These are phyloP conservation scores for Palythoa caribaeorum DNA, from an alignment of 92 coral and sea anemone species.

Conservation along the genomic window DNA sequence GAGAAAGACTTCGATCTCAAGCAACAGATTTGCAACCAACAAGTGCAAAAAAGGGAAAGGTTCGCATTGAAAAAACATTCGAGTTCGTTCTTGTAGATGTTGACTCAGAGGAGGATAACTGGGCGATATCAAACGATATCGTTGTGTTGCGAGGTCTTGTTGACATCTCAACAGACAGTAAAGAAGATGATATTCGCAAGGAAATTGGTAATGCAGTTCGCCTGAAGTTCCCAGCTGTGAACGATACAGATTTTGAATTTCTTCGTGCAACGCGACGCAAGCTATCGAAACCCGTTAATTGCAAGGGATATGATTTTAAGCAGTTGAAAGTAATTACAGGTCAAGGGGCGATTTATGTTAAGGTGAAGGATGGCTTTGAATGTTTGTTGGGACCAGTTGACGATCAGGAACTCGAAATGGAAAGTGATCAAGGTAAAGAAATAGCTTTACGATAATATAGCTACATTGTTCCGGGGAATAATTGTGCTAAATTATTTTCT, in stretches of 20 bases:
- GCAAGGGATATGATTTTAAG: no score
- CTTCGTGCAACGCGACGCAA: no score
- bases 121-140: conserved; percentile 33
- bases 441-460: conserved; percentile 5
- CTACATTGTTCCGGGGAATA: conserved; percentile 11
- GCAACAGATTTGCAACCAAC: conserved; percentile 33
- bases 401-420: conserved; percentile 5
- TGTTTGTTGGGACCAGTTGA: conserved; percentile 8
- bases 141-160: conserved; percentile 31
- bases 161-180: conserved; percentile 33
- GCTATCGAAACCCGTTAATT: no score
- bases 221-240: no score
- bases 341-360: no score
- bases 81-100: conserved; percentile 21
- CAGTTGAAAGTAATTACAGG: no score
- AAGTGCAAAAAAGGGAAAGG: conserved; percentile 17
- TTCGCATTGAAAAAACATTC: conserved; percentile 1
- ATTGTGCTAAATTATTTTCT: conserved; percentile 4
- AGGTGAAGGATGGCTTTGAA: neutral
- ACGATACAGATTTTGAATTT: no score
- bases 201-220: no score
- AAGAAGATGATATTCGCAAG: conserved; percentile 9
- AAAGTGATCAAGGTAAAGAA: conserved; percentile 11
- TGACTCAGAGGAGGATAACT: conserved; percentile 18
- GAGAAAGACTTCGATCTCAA: conserved; percentile 47